Conservation (phyloP, 2,888 invertebrate species). For the Stenchaetothrips biformis region DNA sequence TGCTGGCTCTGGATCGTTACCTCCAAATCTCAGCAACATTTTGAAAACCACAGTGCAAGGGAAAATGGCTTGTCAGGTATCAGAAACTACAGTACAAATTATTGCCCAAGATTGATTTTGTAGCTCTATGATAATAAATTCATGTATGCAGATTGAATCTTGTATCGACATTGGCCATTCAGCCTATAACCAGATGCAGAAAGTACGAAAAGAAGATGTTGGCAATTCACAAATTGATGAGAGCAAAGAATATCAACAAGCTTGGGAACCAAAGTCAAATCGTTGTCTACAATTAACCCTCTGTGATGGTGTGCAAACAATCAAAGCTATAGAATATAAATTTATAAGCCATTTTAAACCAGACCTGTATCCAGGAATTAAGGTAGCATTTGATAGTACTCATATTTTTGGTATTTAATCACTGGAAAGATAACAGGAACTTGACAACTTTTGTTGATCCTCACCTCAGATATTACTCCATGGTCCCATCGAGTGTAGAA, state of each 20-base stretch:
- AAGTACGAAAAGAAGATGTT: conserved; percentile 48
- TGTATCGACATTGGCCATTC: conserved; percentile 58
- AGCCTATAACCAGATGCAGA: conserved; percentile 52
- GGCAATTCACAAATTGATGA: conserved; percentile 43
- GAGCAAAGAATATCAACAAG: conserved; percentile 49
- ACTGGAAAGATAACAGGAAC: no score
- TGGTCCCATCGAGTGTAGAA: conserved; percentile 65
- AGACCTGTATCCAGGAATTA: conserved; percentile 40
- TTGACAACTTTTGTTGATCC: no score
- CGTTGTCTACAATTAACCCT: conserved; percentile 66
- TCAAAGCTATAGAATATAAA: conserved; percentile 67
- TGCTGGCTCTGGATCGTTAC: conserved; percentile 55
- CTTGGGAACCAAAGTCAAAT: conserved; percentile 53
- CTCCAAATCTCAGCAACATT: conserved; percentile 48
- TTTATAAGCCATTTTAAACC: conserved; percentile 55
- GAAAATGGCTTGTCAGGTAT: background rate
- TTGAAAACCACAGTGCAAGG: background rate
- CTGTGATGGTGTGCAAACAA: conserved; percentile 68
- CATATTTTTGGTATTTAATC: background rate
- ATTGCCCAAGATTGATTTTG: background rate
- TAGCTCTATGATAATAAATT: background rate
- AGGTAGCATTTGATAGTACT: background rate
- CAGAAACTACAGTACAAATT: background rate
- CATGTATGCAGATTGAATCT: conserved; percentile 58
- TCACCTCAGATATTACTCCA: conserved; percentile 40